A percentile compares a stretch with the other conserved stretches of the same genome.
Conservation (phyloP, 1,140 invertebrate species). For the Scylla paramamosain region DNA sequence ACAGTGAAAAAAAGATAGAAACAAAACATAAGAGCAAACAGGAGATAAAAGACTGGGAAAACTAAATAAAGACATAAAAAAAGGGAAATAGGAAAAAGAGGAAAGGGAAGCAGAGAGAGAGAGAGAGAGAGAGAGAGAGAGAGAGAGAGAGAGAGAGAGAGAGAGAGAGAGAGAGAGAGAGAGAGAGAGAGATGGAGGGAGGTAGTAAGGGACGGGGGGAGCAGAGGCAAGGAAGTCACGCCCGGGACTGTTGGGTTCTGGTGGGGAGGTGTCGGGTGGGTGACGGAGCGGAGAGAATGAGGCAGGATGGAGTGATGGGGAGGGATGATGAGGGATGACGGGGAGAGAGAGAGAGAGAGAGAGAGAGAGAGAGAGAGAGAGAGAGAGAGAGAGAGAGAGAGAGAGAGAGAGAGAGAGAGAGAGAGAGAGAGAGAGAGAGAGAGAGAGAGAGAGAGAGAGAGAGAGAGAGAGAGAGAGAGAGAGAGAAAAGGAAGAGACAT, state of each 20-base stretch:
- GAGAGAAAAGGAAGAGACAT: background rate
- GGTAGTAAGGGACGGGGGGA: background rate
- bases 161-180: no score
- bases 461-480: background rate
- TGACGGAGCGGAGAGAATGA: background rate
- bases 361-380: constrained; percentile 31
- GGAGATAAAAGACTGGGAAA: no score
- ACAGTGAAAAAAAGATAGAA: no score
- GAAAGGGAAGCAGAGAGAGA: no score
- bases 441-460: constrained; percentile 21
- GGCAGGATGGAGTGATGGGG: background rate
- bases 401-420: background rate
- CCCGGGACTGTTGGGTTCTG: background rate
- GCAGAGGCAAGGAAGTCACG: background rate
- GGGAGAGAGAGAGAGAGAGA: constrained; percentile 5
- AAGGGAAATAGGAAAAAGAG: no score
- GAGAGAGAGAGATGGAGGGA: background rate
- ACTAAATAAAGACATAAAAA: no score
- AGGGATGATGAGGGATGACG: background rate
- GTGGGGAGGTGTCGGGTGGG: background rate
- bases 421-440: background rate
- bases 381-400: constrained; percentile 48
- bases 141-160: no score
- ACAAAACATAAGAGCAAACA: no score
- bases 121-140: no score